Evolutionary conservation across 2,888 invertebrate species (phyloP).

Genomic region (Chrysotoxum bicinctum): DNA sequence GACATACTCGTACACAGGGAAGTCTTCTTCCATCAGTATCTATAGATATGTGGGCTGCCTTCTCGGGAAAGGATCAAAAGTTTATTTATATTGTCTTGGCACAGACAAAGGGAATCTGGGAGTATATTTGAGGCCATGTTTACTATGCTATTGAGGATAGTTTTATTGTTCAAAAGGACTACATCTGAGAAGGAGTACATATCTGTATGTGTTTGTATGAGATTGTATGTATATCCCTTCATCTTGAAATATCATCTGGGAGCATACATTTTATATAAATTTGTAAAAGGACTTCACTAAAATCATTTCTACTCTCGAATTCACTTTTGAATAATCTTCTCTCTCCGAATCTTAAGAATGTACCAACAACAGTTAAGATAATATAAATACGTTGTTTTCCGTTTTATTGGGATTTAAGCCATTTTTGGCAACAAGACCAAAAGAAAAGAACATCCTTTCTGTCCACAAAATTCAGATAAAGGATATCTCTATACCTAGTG

Average conservation of each 20-base stretch:
- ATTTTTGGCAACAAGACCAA: neutral
- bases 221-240: neutral
- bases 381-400: conserved; percentile 6
- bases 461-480: conserved; percentile 24
- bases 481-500: neutral
- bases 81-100: conserved; percentile 59
- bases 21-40: neutral
- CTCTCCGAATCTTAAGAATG: neutral
- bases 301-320: conserved; percentile 41
- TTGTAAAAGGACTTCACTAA: conserved; percentile 29
- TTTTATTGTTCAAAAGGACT: conserved; percentile 40
- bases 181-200: neutral
- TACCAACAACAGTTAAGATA: conserved; percentile 2
- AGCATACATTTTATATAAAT: conserved; percentile 9
- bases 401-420: conserved; percentile 25
- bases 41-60: neutral
- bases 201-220: neutral
- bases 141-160: conserved; percentile 56
- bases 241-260: too few relatives aligned
- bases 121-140: conserved; percentile 44
- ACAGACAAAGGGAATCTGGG: conserved; percentile 52
- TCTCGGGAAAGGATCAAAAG: conserved; percentile 47
- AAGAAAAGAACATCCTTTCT: conserved; percentile 20
- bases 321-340: conserved; percentile 40
- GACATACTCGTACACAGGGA: neutral